Percentiles rank a stretch among this genome's conserved stretches.
These are phyloP conservation scores for Tenthredo scrophulariae DNA, from an alignment of 2,888 invertebrate genomes.

Conservation along the genomic window DNA sequence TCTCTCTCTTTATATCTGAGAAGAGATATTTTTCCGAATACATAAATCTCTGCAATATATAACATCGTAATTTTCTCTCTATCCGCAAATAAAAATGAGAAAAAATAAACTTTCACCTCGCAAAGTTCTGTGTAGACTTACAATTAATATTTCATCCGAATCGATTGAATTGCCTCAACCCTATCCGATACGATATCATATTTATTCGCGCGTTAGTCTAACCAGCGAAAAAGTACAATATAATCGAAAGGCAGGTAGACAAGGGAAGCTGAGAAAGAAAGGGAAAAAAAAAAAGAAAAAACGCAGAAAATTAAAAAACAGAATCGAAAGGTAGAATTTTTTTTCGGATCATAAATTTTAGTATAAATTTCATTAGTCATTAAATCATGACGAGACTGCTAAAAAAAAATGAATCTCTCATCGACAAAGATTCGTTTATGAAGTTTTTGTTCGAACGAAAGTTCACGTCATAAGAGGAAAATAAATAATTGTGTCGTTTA, in stretches of 20 bases:
- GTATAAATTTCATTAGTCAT: too few relatives aligned
- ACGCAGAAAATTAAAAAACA: not conserved
- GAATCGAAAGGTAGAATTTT: not conserved
- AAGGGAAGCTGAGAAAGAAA: not conserved
- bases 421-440: too few relatives aligned
- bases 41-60: not conserved
- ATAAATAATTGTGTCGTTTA: too few relatives aligned
- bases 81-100: not conserved
- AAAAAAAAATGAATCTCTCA: too few relatives aligned
- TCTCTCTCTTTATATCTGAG: not conserved
- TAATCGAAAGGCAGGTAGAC: not conserved
- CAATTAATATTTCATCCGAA: constrained; percentile 37
- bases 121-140: not conserved
- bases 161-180: constrained; percentile 18
- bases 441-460: too few relatives aligned
- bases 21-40: not conserved
- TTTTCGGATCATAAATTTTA: too few relatives aligned
- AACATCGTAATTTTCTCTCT: not conserved
- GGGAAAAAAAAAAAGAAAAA: not conserved
- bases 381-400: too few relatives aligned
- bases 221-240: not conserved
- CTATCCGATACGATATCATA: not conserved
- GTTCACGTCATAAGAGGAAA: too few relatives aligned
- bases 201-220: not conserved
- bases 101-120: too few relatives aligned